These are phyloP conservation scores for Caenorhabditis uteleia DNA, from an alignment of 2,888 invertebrate species.

Conservation along the genomic window DNA sequence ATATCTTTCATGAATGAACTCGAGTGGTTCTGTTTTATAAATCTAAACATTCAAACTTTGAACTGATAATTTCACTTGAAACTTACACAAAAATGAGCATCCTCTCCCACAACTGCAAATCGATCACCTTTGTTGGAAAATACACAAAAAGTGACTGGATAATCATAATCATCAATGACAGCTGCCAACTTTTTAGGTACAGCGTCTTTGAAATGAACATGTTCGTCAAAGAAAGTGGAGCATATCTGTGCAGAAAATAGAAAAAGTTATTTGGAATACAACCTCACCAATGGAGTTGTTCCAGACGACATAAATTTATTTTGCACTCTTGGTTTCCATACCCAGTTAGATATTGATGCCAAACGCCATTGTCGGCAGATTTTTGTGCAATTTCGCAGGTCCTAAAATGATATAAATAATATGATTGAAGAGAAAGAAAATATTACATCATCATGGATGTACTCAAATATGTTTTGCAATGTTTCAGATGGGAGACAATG, in stretches of 20 bases:
- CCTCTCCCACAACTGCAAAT: conserved; percentile 4
- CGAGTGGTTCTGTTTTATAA: conserved; percentile 1
- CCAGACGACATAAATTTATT: conserved; percentile 7
- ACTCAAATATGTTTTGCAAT: conserved; percentile 3
- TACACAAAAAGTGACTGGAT: neutral
- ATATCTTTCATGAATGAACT: conserved; percentile 9
- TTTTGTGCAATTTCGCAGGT: conserved; percentile 3
- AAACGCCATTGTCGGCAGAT: conserved; percentile 8
- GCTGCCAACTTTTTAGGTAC: neutral
- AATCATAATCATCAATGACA: conserved; percentile 11
- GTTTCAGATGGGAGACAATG: neutral
- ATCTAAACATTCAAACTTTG: neutral
- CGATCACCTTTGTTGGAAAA: conserved; percentile 3
- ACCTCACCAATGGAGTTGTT: neutral
- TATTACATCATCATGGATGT: conserved; percentile 2
- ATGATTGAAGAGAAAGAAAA: neutral
- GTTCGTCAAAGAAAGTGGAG: neutral
- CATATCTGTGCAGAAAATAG: neutral
- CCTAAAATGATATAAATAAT: neutral
- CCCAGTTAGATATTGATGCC: neutral
- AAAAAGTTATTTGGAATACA: too few species aligned
- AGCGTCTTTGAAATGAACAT: conserved; percentile 1
- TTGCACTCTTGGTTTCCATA: conserved; percentile 6
- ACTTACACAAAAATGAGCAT: conserved; percentile 10
- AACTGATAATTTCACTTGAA: neutral